Evolutionary conservation across 2,797 vertebrate species (phyloP).

Genomic region (Pantherophis alleghaniensis): DNA sequence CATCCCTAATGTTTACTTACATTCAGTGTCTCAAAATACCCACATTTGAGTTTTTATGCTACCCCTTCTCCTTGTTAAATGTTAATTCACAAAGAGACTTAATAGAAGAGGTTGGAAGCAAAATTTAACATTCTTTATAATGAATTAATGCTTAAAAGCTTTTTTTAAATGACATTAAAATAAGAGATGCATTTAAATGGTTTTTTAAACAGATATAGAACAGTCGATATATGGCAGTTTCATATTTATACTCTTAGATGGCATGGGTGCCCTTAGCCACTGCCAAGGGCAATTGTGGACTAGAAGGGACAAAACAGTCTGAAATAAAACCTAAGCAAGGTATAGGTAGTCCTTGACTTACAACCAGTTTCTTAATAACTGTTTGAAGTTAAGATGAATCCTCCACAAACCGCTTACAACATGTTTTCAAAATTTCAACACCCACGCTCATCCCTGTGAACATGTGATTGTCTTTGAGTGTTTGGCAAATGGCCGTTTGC

Average conservation of each 20-base stretch:
- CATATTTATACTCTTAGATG: not conserved
- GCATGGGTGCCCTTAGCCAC: not conserved
- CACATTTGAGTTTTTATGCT: not conserved
- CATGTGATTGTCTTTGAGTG: not conserved
- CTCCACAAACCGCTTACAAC: not conserved
- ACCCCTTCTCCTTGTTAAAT: not conserved
- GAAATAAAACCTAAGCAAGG: not conserved
- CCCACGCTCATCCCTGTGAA: not conserved
- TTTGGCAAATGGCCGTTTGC: not conserved
- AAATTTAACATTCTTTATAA: not conserved
- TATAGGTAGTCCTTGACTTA: not conserved
- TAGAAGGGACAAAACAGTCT: not conserved
- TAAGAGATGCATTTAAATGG: not conserved
- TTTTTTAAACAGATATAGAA: not conserved
- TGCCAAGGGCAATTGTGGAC: not conserved
- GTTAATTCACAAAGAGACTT: not conserved
- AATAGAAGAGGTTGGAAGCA: not conserved
- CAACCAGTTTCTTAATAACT: not conserved
- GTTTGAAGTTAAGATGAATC: not conserved
- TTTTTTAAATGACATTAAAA: not conserved
- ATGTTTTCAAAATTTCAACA: not conserved
- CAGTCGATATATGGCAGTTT: not conserved
- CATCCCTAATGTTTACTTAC: not conserved
- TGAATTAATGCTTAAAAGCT: not conserved
- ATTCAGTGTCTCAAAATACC: not conserved